Conservation (phyloP, 2,888 invertebrate species). For the Nineta flava region DNA sequence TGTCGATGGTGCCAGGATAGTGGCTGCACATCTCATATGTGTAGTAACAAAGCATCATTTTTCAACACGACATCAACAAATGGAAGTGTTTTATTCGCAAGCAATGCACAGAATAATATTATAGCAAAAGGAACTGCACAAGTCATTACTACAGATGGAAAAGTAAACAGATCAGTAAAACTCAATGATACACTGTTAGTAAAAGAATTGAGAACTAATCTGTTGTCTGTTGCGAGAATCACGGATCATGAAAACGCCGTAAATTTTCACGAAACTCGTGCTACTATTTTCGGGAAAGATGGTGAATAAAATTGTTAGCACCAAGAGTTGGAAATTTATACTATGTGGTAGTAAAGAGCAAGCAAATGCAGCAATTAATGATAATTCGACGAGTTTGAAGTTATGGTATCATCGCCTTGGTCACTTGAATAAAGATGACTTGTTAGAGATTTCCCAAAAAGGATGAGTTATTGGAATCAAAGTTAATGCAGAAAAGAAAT, state of each 20-base stretch:
- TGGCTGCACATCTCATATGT: too few relatives aligned
- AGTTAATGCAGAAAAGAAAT: neutral
- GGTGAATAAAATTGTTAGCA: neutral
- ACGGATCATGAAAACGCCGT: neutral
- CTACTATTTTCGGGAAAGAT: neutral
- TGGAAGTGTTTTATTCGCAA: too few relatives aligned
- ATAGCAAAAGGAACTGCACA: too few relatives aligned
- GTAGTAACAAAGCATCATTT: too few relatives aligned
- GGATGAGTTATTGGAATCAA: neutral
- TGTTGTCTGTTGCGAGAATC: neutral
- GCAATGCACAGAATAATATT: too few relatives aligned
- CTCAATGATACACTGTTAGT: neutral
- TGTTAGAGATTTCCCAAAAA: neutral
- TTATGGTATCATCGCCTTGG: neutral
- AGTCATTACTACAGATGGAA: neutral
- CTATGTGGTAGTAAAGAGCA: neutral
- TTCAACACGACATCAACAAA: too few relatives aligned
- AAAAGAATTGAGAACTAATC: neutral
- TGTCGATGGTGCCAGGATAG: too few relatives aligned
- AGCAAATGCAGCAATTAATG: slow-evolving; percentile 2
- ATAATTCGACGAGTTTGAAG: slow-evolving; percentile 1
- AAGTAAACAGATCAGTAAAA: neutral
- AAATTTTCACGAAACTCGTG: neutral
- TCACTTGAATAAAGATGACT: neutral
- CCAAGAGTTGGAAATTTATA: neutral